Conservation (phyloP, 92 coral and sea anemone genomes). For the Desmophyllum pertusum region DNA sequence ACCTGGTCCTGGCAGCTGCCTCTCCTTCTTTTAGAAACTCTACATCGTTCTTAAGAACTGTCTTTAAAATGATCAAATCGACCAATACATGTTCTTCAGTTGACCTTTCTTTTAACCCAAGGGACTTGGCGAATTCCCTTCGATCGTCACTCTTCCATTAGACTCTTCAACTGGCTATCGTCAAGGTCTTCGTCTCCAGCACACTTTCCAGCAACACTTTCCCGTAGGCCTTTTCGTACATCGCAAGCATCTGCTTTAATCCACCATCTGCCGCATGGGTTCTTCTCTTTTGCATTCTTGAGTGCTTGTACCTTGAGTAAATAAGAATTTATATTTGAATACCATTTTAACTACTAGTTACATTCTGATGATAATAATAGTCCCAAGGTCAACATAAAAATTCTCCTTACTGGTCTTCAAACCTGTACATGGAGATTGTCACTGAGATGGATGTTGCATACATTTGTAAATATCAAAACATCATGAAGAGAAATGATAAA, state of each 20-base stretch:
- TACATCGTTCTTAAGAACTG: background rate
- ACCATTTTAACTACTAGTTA: too few species aligned
- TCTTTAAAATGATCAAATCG: background rate
- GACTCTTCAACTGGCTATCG: slow-evolving; percentile 1
- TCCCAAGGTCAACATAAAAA: too few species aligned
- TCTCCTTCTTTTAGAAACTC: background rate
- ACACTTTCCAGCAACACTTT: slow-evolving; percentile 59
- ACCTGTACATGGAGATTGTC: too few species aligned
- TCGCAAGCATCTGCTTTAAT: slow-evolving; percentile 80
- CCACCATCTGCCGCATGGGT: slow-evolving; percentile 77
- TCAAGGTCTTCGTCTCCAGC: slow-evolving; percentile 74
- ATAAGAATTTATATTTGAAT: too few species aligned
- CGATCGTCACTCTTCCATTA: too few species aligned
- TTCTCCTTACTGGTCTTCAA: too few species aligned
- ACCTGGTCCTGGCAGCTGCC: background rate
- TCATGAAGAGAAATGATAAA: too few species aligned
- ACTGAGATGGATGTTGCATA: too few species aligned
- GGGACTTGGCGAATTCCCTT: background rate
- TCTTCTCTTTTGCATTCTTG: slow-evolving; percentile 30
- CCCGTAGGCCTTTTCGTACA: slow-evolving; percentile 61
- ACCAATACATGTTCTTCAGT: background rate
- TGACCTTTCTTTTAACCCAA: background rate
- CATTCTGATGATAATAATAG: too few species aligned
- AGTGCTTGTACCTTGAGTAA: slow-evolving; percentile 62
- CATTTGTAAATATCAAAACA: too few species aligned